Evolutionary conservation across 2,888 invertebrate species (phyloP).

Genomic region (Gibbula magus): DNA sequence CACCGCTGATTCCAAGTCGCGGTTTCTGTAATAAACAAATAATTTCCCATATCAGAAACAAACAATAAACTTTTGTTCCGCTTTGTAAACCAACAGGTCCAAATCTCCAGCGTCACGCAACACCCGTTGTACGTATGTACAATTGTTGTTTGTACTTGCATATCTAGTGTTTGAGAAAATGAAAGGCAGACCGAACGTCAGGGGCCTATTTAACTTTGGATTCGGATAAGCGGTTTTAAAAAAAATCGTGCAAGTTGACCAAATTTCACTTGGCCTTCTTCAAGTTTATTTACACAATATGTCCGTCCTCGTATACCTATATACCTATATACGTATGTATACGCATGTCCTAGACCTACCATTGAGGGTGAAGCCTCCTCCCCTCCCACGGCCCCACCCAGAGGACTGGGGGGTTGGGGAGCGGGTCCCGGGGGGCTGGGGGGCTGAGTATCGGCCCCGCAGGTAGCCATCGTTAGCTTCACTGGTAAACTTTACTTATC

Average conservation of each 20-base stretch:
- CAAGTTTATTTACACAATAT: no score
- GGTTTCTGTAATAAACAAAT: background rate
- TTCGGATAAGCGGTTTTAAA: no score
- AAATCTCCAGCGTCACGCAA: background rate
- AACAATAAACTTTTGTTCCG: background rate
- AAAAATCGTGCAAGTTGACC: no score
- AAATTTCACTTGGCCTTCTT: no score
- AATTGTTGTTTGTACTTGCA: background rate
- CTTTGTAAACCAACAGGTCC: background rate
- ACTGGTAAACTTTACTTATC: background rate
- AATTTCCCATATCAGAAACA: no score
- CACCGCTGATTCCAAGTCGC: conserved; percentile 1
- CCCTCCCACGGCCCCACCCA: conserved; percentile 3
- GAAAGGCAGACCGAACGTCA: no score
- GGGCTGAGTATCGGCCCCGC: background rate
- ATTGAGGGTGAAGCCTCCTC: background rate
- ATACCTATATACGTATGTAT: background rate
- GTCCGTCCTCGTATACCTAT: no score
- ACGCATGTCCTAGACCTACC: background rate
- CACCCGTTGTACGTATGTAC: background rate
- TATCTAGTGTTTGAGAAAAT: no score
- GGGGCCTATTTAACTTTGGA: no score
- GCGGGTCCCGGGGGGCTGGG: background rate
- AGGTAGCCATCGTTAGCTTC: background rate
- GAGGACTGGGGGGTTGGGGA: background rate